Percentiles rank a stretch among this genome's conserved stretches.
Evolutionary conservation across 2,797 vertebrate species (phyloP).

Genomic region (Falco cherrug): DNA sequence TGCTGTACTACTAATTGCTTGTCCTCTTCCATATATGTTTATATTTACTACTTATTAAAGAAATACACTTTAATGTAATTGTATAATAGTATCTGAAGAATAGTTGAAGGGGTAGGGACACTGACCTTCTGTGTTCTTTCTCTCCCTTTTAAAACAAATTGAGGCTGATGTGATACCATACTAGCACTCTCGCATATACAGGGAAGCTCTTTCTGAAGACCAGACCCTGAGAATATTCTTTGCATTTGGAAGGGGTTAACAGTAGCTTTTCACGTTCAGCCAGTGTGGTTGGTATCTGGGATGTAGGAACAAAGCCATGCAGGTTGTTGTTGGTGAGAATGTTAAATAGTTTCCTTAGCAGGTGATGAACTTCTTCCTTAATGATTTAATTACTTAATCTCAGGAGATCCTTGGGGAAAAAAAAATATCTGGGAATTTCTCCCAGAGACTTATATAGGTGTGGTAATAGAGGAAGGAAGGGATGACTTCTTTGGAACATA

Average conservation of each 20-base stretch:
- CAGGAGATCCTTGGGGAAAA: neutral
- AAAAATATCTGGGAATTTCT: neutral
- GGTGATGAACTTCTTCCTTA: slow-evolving; percentile 16
- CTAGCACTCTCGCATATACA: neutral
- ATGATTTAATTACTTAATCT: slow-evolving; percentile 21
- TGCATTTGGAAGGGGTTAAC: neutral
- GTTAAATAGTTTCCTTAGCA: slow-evolving; percentile 4
- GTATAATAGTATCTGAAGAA: neutral
- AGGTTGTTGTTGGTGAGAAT: neutral
- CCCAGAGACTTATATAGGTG: neutral
- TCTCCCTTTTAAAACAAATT: neutral
- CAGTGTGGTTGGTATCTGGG: neutral
- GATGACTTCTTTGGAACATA: neutral
- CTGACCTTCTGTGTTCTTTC: neutral
- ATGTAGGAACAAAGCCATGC: neutral
- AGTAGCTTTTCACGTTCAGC: neutral
- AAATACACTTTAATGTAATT: neutral
- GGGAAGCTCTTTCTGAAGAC: neutral
- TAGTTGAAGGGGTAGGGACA: neutral
- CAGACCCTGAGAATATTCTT: neutral
- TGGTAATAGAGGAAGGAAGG: neutral
- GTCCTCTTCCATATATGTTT: neutral
- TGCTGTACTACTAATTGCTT: neutral
- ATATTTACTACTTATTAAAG: neutral
- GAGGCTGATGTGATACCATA: neutral